These are phyloP conservation scores for Sebastes kiyomatsui DNA, from an alignment of 2,797 vertebrate genomes.

Conservation along the genomic window DNA sequence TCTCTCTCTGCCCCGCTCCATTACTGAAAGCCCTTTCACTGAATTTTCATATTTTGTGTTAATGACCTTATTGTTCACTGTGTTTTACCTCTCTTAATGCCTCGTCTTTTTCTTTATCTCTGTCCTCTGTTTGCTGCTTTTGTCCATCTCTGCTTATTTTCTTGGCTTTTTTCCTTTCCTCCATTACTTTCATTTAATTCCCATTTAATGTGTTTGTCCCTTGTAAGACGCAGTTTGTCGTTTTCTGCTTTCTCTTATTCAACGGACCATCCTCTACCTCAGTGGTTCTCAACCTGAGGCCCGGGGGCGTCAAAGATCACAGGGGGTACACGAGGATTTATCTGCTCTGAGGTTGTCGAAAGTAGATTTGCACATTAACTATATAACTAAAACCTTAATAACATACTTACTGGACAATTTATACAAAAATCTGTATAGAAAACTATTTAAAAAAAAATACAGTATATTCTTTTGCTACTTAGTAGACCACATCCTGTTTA, in stretches of 20 bases:
- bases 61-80: background rate
- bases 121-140: background rate
- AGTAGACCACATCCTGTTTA: fast-evolving
- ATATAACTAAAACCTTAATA: too few relatives aligned
- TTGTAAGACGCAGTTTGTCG: background rate
- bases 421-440: too few relatives aligned
- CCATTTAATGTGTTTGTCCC: background rate
- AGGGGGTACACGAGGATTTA: fast-evolving
- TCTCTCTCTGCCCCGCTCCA: background rate
- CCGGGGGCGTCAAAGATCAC: fast-evolving
- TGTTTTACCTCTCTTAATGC: background rate
- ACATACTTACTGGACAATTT: fast-evolving
- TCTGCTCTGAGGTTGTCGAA: fast-evolving
- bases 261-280: too few relatives aligned
- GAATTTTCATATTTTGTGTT: background rate
- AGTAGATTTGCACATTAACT: fast-evolving
- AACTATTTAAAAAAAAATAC: too few relatives aligned
- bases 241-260: background rate
- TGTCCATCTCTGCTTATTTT: background rate
- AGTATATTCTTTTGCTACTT: too few relatives aligned
- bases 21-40: background rate
- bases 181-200: background rate
- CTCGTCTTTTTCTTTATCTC: background rate
- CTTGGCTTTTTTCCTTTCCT: background rate
- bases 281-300: too few relatives aligned